Base-by-base conservation (phyloP, 2,888 invertebrate genomes). In the Cataglyphis albicans region DNA sequence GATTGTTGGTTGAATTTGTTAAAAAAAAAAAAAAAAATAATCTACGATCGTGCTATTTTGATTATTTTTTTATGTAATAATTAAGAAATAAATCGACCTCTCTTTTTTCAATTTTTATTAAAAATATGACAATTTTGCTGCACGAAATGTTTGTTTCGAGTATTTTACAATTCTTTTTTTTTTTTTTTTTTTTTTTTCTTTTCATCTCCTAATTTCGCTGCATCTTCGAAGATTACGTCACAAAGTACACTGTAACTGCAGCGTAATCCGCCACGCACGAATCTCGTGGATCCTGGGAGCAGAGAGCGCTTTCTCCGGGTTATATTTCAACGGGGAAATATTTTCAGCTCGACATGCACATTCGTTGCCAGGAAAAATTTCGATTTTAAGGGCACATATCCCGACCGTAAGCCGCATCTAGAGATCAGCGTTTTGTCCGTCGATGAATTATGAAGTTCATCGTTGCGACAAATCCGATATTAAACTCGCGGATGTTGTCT, bases 141-240 rank as follows among this genome's bases (percentile, higher is more conserved):
- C 55, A 9, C 18, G 35, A 57, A 6, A 57, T 38, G 25, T n/a
- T 48, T 48, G 48, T n/a, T 48, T 48, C 18, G n/a, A 48, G 44
- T 48, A 48, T 63, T 75, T 67, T 55, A 57, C 2, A 67, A 57
- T 12, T 52, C 52, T n/a, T 21, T 76, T 25, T 25, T 25, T 25
- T 25, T 25, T 25, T 25, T 25, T 25, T 65, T 75, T 25, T 25
- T 25, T 25, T 25, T 25, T 25, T 25, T 25, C 0, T 65, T 75
- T 12, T 74, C 15, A 48, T 63, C 21, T n/a, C 18, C 32, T 57
- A 76, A 76, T 76, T 55, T 41, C 57, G 10, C 21, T n/a, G 55
- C 76, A 29, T 67, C 12, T 41, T 65, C 55, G 55, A 76, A 76
- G 67, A 76, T 76, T 67, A 76, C 38, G 55, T 67, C 55, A 55